Percentiles rank a stretch among this genome's conserved stretches.
Conservation (phyloP, 2,888 invertebrate species). For the Acholoe squamosa region DNA sequence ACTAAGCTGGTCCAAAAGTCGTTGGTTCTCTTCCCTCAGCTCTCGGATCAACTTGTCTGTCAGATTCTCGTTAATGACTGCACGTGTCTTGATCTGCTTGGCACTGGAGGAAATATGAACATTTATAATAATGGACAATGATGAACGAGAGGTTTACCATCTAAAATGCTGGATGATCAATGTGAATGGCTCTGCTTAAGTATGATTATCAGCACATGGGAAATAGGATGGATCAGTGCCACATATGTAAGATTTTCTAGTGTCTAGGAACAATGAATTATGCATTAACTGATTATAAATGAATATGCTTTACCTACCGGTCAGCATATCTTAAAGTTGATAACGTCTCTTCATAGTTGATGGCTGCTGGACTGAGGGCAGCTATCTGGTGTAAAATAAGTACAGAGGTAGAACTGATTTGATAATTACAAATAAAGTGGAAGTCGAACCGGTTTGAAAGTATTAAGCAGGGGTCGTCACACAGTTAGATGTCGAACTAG, state of each 20-base stretch:
- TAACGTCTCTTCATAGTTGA: conserved; percentile 78
- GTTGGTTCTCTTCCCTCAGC: conserved; percentile 76
- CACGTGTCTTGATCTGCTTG: conserved; percentile 77
- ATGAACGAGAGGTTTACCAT: neutral
- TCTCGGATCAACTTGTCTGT: conserved; percentile 77
- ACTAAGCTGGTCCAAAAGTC: conserved; percentile 72
- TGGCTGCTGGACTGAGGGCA: conserved; percentile 77
- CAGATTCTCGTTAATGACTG: conserved; percentile 76
- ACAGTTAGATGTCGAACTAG: too few relatives aligned
- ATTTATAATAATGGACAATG: too few relatives aligned
- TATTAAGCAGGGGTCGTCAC: too few relatives aligned
- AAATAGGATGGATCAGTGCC: too few relatives aligned
- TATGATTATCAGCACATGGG: neutral
- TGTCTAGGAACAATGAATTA: neutral
- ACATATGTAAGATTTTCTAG: too few relatives aligned
- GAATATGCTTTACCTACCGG: conserved; percentile 72
- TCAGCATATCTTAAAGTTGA: conserved; percentile 78
- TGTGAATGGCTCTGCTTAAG: neutral
- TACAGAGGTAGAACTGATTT: too few relatives aligned
- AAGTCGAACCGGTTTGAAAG: too few relatives aligned
- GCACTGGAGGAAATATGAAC: conserved; percentile 70
- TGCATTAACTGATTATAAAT: neutral
- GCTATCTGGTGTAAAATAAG: conserved; percentile 72
- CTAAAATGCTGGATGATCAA: neutral
- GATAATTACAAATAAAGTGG: too few relatives aligned